These are phyloP conservation scores for Amblyraja radiata DNA, from an alignment of 2,797 vertebrate genomes.

Conservation along the genomic window DNA sequence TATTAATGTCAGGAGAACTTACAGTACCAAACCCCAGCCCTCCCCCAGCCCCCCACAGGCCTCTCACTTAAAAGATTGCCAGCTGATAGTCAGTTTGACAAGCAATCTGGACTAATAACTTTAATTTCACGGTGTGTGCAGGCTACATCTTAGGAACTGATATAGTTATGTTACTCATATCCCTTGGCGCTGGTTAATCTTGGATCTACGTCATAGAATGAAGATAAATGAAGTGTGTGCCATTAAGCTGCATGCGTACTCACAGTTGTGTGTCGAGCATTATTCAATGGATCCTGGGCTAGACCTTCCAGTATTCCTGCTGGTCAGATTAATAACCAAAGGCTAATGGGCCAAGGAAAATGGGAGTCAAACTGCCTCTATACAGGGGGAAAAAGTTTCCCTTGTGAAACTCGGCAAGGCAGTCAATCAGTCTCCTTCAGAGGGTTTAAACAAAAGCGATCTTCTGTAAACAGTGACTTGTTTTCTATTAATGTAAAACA, in stretches of 20 bases:
- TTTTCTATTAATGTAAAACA: slow-evolving; percentile 35
- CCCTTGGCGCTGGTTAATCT: neutral
- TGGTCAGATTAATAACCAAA: neutral
- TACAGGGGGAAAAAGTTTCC: neutral
- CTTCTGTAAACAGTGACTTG: slow-evolving; percentile 17
- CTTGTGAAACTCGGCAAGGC: neutral
- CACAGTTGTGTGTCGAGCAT: neutral
- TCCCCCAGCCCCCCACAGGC: neutral
- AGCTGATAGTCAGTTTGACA: neutral
- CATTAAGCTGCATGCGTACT: neutral
- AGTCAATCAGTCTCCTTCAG: neutral
- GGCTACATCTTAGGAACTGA: neutral
- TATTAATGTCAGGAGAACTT: too few species aligned
- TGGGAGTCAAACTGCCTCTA: neutral
- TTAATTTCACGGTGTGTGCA: neutral
- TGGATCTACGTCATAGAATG: neutral
- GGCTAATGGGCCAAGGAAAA: neutral
- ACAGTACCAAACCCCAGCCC: too few species aligned
- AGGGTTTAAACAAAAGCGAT: slow-evolving; percentile 18
- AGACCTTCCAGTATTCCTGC: neutral
- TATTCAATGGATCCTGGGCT: neutral
- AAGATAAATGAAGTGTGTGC: neutral
- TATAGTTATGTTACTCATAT: neutral
- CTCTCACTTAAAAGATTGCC: neutral
- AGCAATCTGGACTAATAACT: neutral